These are phyloP conservation scores for Diadophis punctatus DNA, from an alignment of 2,113 vertebrate species.

Conservation along the genomic window DNA sequence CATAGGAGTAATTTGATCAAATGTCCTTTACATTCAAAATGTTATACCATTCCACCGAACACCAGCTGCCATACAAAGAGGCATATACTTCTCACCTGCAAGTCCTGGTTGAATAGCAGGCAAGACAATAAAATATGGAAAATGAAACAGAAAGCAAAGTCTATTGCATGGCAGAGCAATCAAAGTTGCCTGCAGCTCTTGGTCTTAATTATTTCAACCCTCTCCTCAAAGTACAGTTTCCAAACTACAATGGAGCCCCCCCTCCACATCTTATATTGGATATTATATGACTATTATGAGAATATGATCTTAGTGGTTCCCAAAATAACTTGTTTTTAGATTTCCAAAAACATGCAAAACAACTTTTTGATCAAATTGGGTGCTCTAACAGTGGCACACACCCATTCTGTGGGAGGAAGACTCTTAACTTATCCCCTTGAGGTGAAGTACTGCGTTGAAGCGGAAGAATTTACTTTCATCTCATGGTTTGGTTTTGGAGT, in stretches of 20 bases:
- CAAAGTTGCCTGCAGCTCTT: neutral
- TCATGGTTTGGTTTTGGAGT: conserved; percentile 7
- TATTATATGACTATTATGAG: neutral
- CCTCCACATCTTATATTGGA: neutral
- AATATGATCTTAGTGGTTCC: neutral
- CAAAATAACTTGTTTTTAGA: neutral
- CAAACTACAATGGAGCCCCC: neutral
- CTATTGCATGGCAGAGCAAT: neutral
- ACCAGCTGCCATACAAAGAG: neutral
- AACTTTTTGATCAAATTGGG: neutral
- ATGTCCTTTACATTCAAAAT: neutral
- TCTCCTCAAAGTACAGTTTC: neutral
- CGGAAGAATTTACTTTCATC: neutral
- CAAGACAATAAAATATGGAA: neutral
- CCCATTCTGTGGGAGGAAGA: neutral
- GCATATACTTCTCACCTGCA: neutral
- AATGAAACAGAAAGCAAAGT: neutral
- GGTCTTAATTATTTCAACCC: neutral
- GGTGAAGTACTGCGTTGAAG: neutral
- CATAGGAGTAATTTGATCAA: neutral
- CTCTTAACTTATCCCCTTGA: neutral
- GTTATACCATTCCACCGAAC: neutral
- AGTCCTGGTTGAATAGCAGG: neutral
- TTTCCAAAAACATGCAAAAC: neutral
- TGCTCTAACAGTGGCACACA: neutral